Percentiles rank a stretch among this genome's conserved stretches.
Evolutionary conservation across 2,888 invertebrate genomes (phyloP).

Genomic region (Xestoiulus laeticollis): DNA sequence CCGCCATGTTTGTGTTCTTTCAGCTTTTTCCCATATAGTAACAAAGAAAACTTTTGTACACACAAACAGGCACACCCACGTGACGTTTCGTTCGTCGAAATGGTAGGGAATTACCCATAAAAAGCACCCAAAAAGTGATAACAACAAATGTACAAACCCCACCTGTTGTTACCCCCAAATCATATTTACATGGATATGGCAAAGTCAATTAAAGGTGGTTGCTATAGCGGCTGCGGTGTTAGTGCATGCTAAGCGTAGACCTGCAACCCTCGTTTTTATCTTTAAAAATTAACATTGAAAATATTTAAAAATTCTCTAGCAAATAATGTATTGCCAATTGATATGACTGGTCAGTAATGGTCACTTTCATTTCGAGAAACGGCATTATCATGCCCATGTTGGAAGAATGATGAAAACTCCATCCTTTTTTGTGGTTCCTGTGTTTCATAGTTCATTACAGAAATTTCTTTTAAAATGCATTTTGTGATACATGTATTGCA

Average conservation of each 20-base stretch:
- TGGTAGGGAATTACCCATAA: background rate
- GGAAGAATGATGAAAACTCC: background rate
- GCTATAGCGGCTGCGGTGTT: background rate
- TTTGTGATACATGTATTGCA: too few relatives aligned
- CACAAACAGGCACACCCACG: background rate
- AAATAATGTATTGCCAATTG: background rate
- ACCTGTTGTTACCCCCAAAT: too few relatives aligned
- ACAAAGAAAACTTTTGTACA: background rate
- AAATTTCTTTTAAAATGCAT: background rate
- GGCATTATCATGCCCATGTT: too few relatives aligned
- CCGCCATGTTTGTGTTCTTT: background rate
- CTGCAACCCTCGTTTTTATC: background rate
- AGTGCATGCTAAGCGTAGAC: background rate
- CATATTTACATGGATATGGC: background rate
- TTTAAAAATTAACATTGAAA: background rate
- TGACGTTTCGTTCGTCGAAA: background rate
- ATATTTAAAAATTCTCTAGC: background rate
- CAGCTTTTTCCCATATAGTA: background rate
- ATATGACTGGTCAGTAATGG: background rate
- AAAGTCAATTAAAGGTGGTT: background rate
- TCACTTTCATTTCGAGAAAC: background rate
- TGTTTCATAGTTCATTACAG: too few relatives aligned
- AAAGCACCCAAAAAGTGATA: background rate
- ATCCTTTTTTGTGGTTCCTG: background rate
- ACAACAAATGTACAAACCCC: background rate